Conservation (phyloP, 2,797 vertebrate genomes). For the Micrastur ruficollis region DNA sequence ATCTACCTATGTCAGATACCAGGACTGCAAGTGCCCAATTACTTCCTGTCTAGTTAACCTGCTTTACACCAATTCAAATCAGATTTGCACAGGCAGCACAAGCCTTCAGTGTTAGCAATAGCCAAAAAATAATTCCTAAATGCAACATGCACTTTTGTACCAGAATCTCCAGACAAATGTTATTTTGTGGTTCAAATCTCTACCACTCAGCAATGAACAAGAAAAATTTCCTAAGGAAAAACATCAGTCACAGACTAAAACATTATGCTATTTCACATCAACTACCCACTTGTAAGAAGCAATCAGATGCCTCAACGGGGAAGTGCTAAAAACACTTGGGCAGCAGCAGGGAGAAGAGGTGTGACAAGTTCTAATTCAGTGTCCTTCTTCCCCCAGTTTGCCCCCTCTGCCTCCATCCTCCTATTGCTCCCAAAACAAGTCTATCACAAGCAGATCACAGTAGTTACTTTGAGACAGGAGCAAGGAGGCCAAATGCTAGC, state of each 20-base stretch:
- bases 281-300: not conserved
- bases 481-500: not conserved
- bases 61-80: not conserved
- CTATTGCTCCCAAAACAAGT: not conserved
- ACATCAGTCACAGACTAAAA: not conserved
- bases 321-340: not conserved
- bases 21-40: not conserved
- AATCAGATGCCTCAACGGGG: fast-evolving
- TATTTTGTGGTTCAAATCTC: not conserved
- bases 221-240: not conserved
- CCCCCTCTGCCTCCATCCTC: not conserved
- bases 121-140: not conserved
- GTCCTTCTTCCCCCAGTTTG: not conserved
- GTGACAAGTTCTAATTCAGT: not conserved
- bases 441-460: not conserved
- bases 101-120: not conserved
- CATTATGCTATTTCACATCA: not conserved
- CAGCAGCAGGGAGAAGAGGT: not conserved
- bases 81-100: not conserved
- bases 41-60: not conserved
- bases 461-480: not conserved
- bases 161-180: not conserved
- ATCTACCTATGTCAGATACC: not conserved
- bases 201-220: not conserved
- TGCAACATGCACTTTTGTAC: not conserved